phyloP scores from a whole-genome alignment of 2,113 vertebrate species.

The Spea multiplicata region DNA sequence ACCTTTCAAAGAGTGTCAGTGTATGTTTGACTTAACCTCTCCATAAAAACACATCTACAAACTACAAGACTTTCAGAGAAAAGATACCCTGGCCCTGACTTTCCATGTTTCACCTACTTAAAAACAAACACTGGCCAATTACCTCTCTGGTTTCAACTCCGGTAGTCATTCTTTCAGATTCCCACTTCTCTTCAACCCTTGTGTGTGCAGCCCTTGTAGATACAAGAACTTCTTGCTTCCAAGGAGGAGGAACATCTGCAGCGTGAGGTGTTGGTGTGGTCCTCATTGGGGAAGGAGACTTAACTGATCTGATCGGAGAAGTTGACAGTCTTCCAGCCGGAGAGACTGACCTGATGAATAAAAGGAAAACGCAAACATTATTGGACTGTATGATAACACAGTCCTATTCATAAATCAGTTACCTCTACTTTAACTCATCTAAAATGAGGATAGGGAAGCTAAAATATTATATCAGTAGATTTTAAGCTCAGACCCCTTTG shows the following conservation, averaged over 20 bases:
- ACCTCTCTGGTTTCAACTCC: slow-evolving; percentile 63
- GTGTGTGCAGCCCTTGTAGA: slow-evolving; percentile 69
- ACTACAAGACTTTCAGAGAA: no score
- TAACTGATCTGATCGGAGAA: slow-evolving; percentile 88
- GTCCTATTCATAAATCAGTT: no score
- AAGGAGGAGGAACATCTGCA: slow-evolving; percentile 87
- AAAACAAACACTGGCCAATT: slow-evolving; percentile 27
- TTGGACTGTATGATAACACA: not conserved
- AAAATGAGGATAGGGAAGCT: no score
- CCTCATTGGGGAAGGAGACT: slow-evolving; percentile 82
- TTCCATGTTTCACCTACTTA: not conserved
- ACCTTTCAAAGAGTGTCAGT: no score
- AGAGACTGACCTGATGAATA: slow-evolving; percentile 77
- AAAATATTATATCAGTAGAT: no score
- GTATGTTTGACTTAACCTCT: no score
- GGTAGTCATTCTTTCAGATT: slow-evolving; percentile 73
- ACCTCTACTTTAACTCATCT: no score
- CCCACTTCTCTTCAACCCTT: slow-evolving; percentile 80
- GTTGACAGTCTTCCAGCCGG: slow-evolving; percentile 82
- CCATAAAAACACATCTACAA: no score
- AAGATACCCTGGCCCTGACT: no score
- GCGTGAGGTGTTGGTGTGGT: slow-evolving; percentile 55
- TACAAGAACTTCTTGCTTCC: slow-evolving; percentile 84
- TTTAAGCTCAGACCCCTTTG: no score
- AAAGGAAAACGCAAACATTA: not conserved